Conservation (phyloP, 1,140 invertebrate genomes). For the Dryas iulia region DNA sequence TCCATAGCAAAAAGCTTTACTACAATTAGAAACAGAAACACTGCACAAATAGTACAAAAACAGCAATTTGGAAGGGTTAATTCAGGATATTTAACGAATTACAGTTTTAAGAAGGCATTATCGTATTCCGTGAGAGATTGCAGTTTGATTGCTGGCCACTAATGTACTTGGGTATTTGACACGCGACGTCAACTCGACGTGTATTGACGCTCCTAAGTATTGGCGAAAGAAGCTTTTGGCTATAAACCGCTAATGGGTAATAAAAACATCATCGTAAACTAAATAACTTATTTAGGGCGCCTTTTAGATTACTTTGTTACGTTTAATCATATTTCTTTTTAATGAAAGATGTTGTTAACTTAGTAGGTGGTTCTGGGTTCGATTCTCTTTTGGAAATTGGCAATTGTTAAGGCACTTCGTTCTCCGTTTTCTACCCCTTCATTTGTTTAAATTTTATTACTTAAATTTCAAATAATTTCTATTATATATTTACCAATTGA, state of each 20-base stretch:
- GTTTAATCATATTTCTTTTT: no score
- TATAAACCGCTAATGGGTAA: background rate
- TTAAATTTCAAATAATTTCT: no score
- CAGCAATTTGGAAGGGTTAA: background rate
- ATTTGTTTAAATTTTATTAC: no score
- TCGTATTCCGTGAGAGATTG: conserved; percentile 33
- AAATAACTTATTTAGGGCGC: background rate
- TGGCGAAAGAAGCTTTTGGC: background rate
- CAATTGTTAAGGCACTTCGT: no score
- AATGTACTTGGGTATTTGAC: conserved; percentile 15
- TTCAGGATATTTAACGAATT: conserved; percentile 15
- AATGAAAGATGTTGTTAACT: no score
- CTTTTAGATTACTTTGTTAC: background rate
- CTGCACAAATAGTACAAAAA: background rate
- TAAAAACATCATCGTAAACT: background rate
- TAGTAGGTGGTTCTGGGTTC: no score
- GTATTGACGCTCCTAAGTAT: background rate
- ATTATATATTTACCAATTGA: no score
- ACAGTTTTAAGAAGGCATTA: conserved; percentile 12
- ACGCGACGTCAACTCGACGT: conserved; percentile 25
- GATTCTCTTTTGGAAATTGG: no score
- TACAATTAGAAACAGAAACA: no score
- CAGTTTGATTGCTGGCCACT: conserved; percentile 29
- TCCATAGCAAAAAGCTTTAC: no score
- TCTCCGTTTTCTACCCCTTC: no score